phyloP scores from a whole-genome alignment of 2,113 vertebrate genomes.

The Fregata magnificens region DNA sequence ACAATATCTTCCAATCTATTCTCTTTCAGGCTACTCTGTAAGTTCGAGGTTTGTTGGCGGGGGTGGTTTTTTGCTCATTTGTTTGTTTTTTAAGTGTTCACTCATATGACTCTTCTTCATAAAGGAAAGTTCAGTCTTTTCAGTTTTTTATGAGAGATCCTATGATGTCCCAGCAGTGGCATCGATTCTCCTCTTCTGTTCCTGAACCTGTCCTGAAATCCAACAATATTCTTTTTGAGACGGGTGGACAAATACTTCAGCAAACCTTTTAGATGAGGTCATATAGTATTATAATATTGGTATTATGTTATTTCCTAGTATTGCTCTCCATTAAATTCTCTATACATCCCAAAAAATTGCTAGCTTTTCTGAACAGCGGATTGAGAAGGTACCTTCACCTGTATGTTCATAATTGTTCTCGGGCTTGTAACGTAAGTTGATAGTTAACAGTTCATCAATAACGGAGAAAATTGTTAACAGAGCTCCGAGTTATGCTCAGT shows the following conservation, averaged over 20 bases:
- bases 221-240: background rate
- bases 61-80: rapidly evolving
- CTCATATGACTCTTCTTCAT: background rate
- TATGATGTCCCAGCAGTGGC: background rate
- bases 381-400: background rate
- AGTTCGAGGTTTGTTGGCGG: background rate
- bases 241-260: background rate
- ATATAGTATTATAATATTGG: background rate
- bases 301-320: background rate
- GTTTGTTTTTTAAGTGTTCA: background rate
- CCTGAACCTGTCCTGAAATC: background rate
- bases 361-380: background rate
- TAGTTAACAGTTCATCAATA: background rate
- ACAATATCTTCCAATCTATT: background rate
- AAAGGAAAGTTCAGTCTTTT: background rate
- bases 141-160: background rate
- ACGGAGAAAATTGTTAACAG: background rate
- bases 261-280: background rate
- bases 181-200: background rate
- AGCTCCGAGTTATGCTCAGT: background rate
- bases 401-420: background rate
- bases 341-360: background rate
- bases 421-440: background rate
- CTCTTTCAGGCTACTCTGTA: background rate
- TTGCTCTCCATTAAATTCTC: background rate